These are phyloP conservation scores for Ethmia dodecea DNA, from an alignment of 2,888 invertebrate genomes.

Conservation along the genomic window DNA sequence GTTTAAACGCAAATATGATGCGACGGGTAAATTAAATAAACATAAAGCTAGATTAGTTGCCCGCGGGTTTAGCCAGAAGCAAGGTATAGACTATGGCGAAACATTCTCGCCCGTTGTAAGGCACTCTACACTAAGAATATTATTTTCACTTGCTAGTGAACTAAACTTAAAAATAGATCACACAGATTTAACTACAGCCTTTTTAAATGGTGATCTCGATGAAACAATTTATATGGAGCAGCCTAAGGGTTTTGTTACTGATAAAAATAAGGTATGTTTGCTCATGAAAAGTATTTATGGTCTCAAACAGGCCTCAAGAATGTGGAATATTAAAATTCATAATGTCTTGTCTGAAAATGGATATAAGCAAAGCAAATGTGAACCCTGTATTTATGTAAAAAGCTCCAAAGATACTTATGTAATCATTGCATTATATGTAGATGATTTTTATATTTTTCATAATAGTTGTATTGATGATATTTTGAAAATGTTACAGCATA, in stretches of 20 bases:
- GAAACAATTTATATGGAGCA: slow-evolving; percentile 18
- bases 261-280: slow-evolving; percentile 7
- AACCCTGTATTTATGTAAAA: slow-evolving; percentile 3
- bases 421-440: neutral
- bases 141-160: slow-evolving; percentile 8
- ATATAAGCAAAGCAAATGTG: slow-evolving; percentile 3
- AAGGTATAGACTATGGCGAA: slow-evolving; percentile 10
- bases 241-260: slow-evolving; percentile 7
- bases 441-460: neutral
- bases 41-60: slow-evolving; percentile 14
- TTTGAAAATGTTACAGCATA: neutral
- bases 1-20: slow-evolving; percentile 6
- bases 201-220: slow-evolving; percentile 16
- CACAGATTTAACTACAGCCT: slow-evolving; percentile 19
- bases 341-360: neutral
- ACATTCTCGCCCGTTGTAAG: slow-evolving; percentile 14
- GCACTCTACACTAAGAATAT: slow-evolving; percentile 10
- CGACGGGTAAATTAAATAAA: slow-evolving; percentile 2
- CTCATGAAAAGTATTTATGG: slow-evolving; percentile 7
- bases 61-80: slow-evolving; percentile 8
- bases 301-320: neutral
- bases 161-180: slow-evolving; percentile 12
- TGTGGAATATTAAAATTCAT: slow-evolving; percentile 2
- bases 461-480: neutral
- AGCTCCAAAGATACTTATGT: neutral